Base-by-base conservation (phyloP, 2,888 invertebrate genomes). In the Hypselothyrea guttata region DNA sequence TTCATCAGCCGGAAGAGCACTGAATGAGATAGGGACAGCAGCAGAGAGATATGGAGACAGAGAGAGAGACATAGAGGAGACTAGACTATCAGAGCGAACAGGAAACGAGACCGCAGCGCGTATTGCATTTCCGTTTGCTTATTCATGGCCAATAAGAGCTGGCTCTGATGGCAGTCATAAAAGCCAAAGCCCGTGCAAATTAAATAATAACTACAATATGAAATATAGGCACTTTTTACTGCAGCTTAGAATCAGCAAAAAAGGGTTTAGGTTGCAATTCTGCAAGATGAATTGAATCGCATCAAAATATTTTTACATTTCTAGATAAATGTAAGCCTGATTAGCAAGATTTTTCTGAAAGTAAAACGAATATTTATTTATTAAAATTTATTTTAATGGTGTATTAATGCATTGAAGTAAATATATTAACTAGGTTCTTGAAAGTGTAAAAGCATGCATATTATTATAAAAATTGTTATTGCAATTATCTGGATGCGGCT, bases 121-220 rank as follows among this genome's bases (percentile, higher is more conserved):
- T 49, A 65, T 62, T 76, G 81, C 81, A 71, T 79, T 76, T 83
- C 84, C 74, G 76, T 52, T 22, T 73, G 54, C 61, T 54, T 79
- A 71, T 77, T 79, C 84, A 83, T 71, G 74, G 77, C 62, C 81
- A 79, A 70, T 72, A 56, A 61, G 58, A 56, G 67, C 54, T 42
- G 51, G 51, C 11, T 22, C 35, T 42, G 49, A 41, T 40, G 40
- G 62, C 46, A 60, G 60, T 51, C 56, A 70, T 59, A 65, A 73
- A 69, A 53, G 40, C 46, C 40, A 70, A 61, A 37, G 55, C 30
- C 47, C 57, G 52, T 55, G 57, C 9, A 56, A 66, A 58, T 35
- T 45, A 41, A 58, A 60, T 55, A 55, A 42, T 47, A 64, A 28
- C 47, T 7, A n/a, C 35, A 49, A 13, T 22, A 27, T 22, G 30